Base-by-base conservation (phyloP, 1,140 invertebrate genomes). In the Chionoecetes opilio region DNA sequence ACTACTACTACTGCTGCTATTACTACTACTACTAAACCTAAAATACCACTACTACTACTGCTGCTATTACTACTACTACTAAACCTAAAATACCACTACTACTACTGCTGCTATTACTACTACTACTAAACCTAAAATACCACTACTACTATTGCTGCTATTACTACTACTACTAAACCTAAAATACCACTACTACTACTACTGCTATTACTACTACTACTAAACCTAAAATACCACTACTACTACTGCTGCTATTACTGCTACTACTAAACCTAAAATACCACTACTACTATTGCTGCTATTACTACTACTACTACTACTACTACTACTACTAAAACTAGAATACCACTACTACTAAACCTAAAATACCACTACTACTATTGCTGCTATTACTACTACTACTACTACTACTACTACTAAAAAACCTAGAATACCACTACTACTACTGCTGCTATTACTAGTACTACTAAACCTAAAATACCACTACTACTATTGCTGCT, bases 21-120 rank as follows among this genome's bases (percentile, higher is more conserved):
- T 75, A 75, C 63, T 75, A 21, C n/a, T 75, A 75, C 63, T 75
- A 75, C n/a, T 75, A n/a, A n/a, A n/a, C n/a, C n/a, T n/a, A n/a
- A n/a, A n/a, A n/a, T n/a, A 75, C 63, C n/a, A 75, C n/a, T 75
- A 75, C 26, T 75, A n/a, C 8, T n/a, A 11, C 63, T 75, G 21
- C 6, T 75, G 6, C 8, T 75, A 21, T 75, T 75, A n/a, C 21
- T 21, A 75, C n/a, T 75, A 75, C 63, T 75, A 75, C n/a, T 75
- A n/a, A n/a, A n/a, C n/a, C n/a, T n/a, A n/a, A n/a, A n/a, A n/a
- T n/a, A 75, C 63, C n/a, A 75, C n/a, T 75, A 75, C 26, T 75
- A n/a, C 8, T n/a, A 75, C 26, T 75, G 8, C n/a, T 75, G 8
- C 63, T 75, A 75, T n/a, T 75, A 1, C 63, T 75, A 75, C 26